Base-by-base conservation (phyloP, 2,797 vertebrate genomes). In the Momotus momota region DNA sequence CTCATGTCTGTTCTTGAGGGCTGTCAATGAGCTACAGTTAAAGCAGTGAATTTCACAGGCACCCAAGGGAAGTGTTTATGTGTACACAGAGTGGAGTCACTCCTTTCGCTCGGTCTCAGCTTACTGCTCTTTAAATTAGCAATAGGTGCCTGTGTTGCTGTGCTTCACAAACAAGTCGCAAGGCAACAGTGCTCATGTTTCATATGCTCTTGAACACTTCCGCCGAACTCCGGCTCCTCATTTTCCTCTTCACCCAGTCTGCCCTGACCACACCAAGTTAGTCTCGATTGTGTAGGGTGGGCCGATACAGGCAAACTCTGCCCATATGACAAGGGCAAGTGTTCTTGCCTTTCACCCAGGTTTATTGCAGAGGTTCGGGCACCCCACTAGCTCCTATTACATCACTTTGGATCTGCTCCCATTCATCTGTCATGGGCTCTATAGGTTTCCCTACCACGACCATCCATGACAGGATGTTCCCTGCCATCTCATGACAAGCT, bases 291-390 rank as follows among this genome's bases (percentile, higher is more conserved):
- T 0, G 3, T 10, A 29, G 52, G 31, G 19, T 0, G 2, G 70
- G 77, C 57, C 90, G 35, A 33, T n/a, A 14, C 19, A 33, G 40
- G 23, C 48, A 71, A 41, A 29, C 33, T 13, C 55, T 49, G 75
- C 43, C 48, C 0, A 0, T 10, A 1, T 2, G 27, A 51, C 0
- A 1, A 1, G n/a, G 25, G 54, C 20, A 75, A 54, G 57, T 31
- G 19, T 25, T 52, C 33, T 46, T 57, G 65, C 45, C 29, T 89
- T 79, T 81, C n/a, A n/a, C 35, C 23, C 38, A 2, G 1, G 33
- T 51, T 69, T 66, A 72, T 48, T 23, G 22, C 71, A 43, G 0
- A 35, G 33, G 22, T 55, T 89, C 80, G 48, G 15, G 40, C 55
- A 31, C 35, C 4, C 55, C 35, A 17, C 40, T 54, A 70, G 15